phyloP scores from a whole-genome alignment of 2,113 vertebrate species.

The Suncus etruscus region DNA sequence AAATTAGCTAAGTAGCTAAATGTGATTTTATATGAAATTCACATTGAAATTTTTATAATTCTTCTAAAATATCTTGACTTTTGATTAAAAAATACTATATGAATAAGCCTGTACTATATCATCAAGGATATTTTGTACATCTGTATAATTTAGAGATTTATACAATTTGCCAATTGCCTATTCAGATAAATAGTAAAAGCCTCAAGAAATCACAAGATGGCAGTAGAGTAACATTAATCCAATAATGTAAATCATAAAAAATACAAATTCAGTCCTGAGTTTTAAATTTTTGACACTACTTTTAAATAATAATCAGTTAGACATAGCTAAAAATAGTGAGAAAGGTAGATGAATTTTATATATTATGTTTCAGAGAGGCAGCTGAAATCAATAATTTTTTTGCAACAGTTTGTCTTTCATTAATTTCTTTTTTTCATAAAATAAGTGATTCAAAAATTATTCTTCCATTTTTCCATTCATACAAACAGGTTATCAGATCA shows the following conservation, averaged over 20 bases:
- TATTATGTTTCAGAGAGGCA: neutral
- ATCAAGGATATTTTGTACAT: neutral
- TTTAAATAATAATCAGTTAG: neutral
- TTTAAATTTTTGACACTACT: constrained; percentile 10
- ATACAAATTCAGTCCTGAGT: neutral
- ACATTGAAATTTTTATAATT: constrained; percentile 28
- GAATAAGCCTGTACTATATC: neutral
- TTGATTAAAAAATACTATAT: neutral
- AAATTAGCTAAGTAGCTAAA: neutral
- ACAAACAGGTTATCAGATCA: neutral
- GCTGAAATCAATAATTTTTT: neutral
- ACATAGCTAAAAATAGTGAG: neutral
- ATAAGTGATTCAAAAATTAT: neutral
- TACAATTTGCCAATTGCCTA: neutral
- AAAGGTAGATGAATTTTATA: constrained; percentile 27
- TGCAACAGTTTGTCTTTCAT: constrained; percentile 18
- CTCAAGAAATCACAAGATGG: constrained; percentile 69
- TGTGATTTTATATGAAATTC: neutral
- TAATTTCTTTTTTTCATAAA: neutral
- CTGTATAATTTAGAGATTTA: neutral
- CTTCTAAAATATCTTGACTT: constrained; percentile 1
- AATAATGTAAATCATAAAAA: neutral
- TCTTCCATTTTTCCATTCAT: neutral
- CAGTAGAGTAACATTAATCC: constrained; percentile 70
- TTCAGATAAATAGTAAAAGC: constrained; percentile 8